phyloP scores from a whole-genome alignment of 2,797 vertebrate species.

The Schizothorax lantsangensis region DNA sequence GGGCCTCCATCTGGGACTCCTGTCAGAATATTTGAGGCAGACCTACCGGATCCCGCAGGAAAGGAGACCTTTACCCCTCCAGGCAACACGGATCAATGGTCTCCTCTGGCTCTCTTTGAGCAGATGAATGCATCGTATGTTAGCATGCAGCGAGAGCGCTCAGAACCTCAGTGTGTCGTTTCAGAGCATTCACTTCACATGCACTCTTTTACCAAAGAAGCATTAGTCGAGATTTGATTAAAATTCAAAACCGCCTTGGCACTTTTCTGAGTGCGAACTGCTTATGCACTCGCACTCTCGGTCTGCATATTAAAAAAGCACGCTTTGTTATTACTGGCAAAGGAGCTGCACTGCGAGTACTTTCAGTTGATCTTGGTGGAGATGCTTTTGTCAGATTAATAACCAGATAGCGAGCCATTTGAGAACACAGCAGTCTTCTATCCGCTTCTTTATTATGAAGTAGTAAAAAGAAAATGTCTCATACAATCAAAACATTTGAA shows the following conservation, averaged over 20 bases:
- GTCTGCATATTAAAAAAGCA: constrained; percentile 42
- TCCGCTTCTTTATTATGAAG: constrained; percentile 27
- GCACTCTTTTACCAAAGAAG: constrained; percentile 19
- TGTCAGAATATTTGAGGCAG: constrained; percentile 33
- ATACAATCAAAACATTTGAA: constrained; percentile 41
- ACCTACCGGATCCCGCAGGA: not conserved
- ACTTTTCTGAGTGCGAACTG: constrained; percentile 42
- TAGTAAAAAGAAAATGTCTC: constrained; percentile 43
- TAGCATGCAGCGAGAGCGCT: constrained; percentile 5
- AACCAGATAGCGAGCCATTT: constrained; percentile 47
- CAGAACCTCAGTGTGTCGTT: constrained; percentile 19
- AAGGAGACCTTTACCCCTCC: not conserved
- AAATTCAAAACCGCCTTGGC: constrained; percentile 47
- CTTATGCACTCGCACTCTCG: constrained; percentile 32
- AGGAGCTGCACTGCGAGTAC: constrained; percentile 34
- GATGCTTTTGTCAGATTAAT: constrained; percentile 50
- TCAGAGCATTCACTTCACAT: constrained; percentile 34
- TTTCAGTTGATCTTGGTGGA: constrained; percentile 42
- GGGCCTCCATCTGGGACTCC: constrained; percentile 20
- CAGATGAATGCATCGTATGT: constrained; percentile 28
- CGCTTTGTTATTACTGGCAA: constrained; percentile 45
- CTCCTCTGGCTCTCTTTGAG: constrained; percentile 25
- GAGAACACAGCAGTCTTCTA: constrained; percentile 37
- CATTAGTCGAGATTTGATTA: constrained; percentile 41
- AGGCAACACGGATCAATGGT: constrained; percentile 19